phyloP scores from a whole-genome alignment of 2,888 invertebrate genomes.

The Acrocyrtus sp. region DNA sequence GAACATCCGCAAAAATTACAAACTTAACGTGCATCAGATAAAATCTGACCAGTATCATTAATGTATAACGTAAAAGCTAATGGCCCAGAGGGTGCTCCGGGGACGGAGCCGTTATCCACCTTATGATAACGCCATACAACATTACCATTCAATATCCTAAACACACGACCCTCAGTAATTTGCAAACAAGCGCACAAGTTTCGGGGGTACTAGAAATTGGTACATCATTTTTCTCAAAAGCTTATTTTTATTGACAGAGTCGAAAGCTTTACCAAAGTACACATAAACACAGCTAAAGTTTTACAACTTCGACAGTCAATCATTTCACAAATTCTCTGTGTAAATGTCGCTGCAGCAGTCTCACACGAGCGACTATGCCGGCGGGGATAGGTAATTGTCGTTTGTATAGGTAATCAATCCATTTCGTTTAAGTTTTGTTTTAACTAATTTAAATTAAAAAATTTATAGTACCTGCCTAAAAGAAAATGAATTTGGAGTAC shows the following conservation, averaged over 20 bases:
- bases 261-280: slow-evolving; percentile 12
- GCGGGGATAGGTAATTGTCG: too few relatives aligned
- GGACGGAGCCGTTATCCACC: not conserved
- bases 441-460: too few relatives aligned
- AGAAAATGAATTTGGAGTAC: too few relatives aligned
- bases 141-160: slow-evolving; percentile 12
- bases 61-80: slow-evolving; percentile 2
- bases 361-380: not conserved
- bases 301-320: slow-evolving; percentile 1
- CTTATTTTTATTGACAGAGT: not conserved
- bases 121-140: not conserved
- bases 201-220: not conserved
- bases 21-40: not conserved
- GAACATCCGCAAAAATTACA: slow-evolving; percentile 20
- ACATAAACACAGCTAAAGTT: slow-evolving; percentile 15
- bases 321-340: not conserved
- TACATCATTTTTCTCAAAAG: slow-evolving; percentile 8
- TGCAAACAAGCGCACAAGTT: not conserved
- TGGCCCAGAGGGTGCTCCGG: slow-evolving; percentile 17
- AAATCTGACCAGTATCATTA: slow-evolving; percentile 1
- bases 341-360: not conserved
- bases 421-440: too few relatives aligned
- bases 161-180: not conserved
- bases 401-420: too few relatives aligned
- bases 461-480: too few relatives aligned